phyloP scores from a whole-genome alignment of 2,113 vertebrate species.

The Diadophis punctatus region DNA sequence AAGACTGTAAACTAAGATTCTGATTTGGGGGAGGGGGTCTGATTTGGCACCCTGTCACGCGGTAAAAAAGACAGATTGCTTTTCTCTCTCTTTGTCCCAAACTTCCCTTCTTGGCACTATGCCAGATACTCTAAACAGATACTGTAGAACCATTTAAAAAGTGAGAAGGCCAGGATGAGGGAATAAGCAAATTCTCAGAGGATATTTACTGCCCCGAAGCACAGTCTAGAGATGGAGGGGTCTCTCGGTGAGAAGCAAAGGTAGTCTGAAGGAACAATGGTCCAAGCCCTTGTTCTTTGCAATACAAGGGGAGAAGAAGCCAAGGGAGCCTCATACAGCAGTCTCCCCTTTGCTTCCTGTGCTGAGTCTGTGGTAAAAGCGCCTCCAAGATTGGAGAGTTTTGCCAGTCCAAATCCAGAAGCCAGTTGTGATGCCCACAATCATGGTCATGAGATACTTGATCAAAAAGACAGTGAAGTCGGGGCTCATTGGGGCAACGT shows the following conservation, averaged over 20 bases:
- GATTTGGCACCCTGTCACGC: constrained; percentile 15
- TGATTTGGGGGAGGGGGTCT: background rate
- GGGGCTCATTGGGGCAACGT: constrained; percentile 79
- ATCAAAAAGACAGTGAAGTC: constrained; percentile 93
- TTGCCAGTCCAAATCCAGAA: constrained; percentile 96
- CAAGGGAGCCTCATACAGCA: constrained; percentile 77
- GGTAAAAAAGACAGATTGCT: constrained; percentile 40
- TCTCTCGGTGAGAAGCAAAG: background rate
- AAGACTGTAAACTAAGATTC: background rate
- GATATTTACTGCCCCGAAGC: background rate
- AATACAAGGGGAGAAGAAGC: background rate
- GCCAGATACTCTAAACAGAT: constrained; percentile 32
- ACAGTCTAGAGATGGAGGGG: background rate
- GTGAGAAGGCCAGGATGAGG: constrained; percentile 13
- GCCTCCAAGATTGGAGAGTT: constrained; percentile 88
- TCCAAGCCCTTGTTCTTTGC: background rate
- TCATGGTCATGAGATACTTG: constrained; percentile 96
- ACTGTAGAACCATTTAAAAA: constrained; percentile 29
- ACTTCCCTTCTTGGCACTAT: constrained; percentile 34
- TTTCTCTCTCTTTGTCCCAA: constrained; percentile 19
- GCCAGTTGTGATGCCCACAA: constrained; percentile 87
- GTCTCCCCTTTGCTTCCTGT: constrained; percentile 94
- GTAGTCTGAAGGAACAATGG: constrained; percentile 5
- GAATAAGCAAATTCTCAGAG: background rate
- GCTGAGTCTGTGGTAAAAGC: constrained; percentile 84